Conservation (phyloP, 64 coral and sea anemone genomes). For the Montipora capricornis region DNA sequence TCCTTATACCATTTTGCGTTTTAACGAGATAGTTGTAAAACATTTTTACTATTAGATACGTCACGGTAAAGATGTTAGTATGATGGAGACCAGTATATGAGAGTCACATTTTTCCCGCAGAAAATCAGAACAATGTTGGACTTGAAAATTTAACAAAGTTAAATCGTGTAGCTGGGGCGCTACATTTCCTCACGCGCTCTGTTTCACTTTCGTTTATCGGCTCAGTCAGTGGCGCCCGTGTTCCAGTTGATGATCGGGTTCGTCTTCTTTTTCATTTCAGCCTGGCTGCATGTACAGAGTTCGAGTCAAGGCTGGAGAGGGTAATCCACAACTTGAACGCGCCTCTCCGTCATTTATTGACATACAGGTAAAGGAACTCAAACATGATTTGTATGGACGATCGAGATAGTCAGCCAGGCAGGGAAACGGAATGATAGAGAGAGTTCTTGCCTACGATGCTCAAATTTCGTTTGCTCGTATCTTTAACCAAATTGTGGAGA, state of each 20-base stretch:
- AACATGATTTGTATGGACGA: background rate
- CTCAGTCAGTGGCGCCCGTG: background rate
- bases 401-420: background rate
- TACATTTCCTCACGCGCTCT: too few relatives aligned
- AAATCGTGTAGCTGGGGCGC: too few relatives aligned
- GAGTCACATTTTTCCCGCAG: too few relatives aligned
- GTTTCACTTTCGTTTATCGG: too few relatives aligned
- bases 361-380: conserved; percentile 76
- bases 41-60: too few relatives aligned
- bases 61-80: too few relatives aligned
- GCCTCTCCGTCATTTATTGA: conserved; percentile 85
- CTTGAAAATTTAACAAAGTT: too few relatives aligned
- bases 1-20: too few relatives aligned
- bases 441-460: background rate
- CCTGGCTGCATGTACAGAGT: conserved; percentile 96
- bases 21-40: too few relatives aligned
- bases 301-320: conserved; percentile 88
- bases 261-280: conserved; percentile 16
- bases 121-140: too few relatives aligned
- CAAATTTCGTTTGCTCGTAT: background rate
- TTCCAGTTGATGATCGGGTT: background rate
- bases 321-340: conserved; percentile 88
- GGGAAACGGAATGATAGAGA: background rate
- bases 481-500: too few relatives aligned
- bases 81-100: too few relatives aligned